These are phyloP conservation scores for Coryphaenoides rupestris DNA, from an alignment of 2,113 vertebrate species.

Conservation along the genomic window DNA sequence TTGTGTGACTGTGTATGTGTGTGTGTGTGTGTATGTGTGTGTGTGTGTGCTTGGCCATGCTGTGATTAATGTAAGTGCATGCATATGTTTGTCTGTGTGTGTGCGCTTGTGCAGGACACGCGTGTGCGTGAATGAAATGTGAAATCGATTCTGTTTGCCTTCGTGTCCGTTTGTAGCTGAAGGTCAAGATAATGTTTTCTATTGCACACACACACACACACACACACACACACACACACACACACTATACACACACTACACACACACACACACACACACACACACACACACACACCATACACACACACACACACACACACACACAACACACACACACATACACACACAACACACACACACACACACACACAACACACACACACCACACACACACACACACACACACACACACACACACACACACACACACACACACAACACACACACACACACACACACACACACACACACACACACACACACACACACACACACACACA, in stretches of 20 bases:
- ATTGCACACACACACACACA: neutral
- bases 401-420: slow-evolving; percentile 4
- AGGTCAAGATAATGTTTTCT: slow-evolving; percentile 53
- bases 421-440: slow-evolving; percentile 13
- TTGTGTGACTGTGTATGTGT: neutral
- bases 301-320: slow-evolving; percentile 13
- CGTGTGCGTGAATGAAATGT: slow-evolving; percentile 57
- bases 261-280: slow-evolving; percentile 8
- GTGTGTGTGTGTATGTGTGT: slow-evolving; percentile 12
- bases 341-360: slow-evolving; percentile 6
- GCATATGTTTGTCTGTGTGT: slow-evolving; percentile 12
- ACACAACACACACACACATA: slow-evolving; percentile 28
- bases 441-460: slow-evolving; percentile 8
- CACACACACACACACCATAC: slow-evolving; percentile 12
- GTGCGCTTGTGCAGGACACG: no score
- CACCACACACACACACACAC: slow-evolving; percentile 16
- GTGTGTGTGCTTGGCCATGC: slow-evolving; percentile 18
- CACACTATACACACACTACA: slow-evolving; percentile 13
- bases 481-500: slow-evolving; percentile 16
- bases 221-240: slow-evolving; percentile 9
- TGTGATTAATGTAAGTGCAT: slow-evolving; percentile 62
- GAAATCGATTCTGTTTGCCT: slow-evolving; percentile 50
- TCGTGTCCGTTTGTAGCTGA: slow-evolving; percentile 46
- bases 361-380: slow-evolving; percentile 13
- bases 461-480: slow-evolving; percentile 13